phyloP scores from a whole-genome alignment of 2,797 vertebrate species.

The Neoniphon sammara region DNA sequence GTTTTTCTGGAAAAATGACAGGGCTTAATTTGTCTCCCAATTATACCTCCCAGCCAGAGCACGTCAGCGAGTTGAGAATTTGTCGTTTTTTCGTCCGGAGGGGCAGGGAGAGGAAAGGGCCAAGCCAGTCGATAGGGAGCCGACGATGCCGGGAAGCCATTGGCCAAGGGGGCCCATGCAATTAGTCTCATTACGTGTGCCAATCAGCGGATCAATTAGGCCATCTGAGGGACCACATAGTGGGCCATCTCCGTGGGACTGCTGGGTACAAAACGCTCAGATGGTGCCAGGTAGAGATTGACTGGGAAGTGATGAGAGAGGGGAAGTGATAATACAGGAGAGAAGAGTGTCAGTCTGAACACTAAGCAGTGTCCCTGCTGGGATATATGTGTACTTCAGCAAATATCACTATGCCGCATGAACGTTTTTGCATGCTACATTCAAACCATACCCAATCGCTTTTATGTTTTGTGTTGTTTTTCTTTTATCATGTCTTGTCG shows the following conservation, averaged over 20 bases:
- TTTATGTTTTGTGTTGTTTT: background rate
- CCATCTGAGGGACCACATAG: slow-evolving; percentile 33
- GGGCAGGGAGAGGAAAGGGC: slow-evolving; percentile 8
- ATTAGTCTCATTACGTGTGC: slow-evolving; percentile 61
- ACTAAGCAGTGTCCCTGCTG: background rate
- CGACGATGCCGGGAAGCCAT: slow-evolving; percentile 48
- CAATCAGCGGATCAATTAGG: slow-evolving; percentile 60
- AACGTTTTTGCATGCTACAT: slow-evolving; percentile 3
- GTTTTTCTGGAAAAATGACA: slow-evolving; percentile 39
- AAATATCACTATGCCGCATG: slow-evolving; percentile 9
- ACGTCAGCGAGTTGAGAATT: slow-evolving; percentile 34
- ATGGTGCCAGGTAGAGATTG: slow-evolving; percentile 34
- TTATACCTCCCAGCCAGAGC: slow-evolving; percentile 30
- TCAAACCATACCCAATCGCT: background rate
- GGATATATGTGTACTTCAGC: background rate
- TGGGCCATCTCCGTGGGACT: slow-evolving; percentile 9
- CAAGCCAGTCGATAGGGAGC: slow-evolving; percentile 27
- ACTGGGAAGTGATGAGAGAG: slow-evolving; percentile 17
- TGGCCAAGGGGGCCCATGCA: slow-evolving; percentile 48
- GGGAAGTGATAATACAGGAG: background rate
- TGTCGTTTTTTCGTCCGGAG: slow-evolving; percentile 22
- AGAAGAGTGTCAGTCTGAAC: slow-evolving; percentile 7
- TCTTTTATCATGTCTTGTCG: background rate
- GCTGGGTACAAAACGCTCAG: slow-evolving; percentile 38
- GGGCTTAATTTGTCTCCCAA: slow-evolving; percentile 49